Conservation (phyloP, 2,113 vertebrate species). For the Pongo pygmaeus region DNA sequence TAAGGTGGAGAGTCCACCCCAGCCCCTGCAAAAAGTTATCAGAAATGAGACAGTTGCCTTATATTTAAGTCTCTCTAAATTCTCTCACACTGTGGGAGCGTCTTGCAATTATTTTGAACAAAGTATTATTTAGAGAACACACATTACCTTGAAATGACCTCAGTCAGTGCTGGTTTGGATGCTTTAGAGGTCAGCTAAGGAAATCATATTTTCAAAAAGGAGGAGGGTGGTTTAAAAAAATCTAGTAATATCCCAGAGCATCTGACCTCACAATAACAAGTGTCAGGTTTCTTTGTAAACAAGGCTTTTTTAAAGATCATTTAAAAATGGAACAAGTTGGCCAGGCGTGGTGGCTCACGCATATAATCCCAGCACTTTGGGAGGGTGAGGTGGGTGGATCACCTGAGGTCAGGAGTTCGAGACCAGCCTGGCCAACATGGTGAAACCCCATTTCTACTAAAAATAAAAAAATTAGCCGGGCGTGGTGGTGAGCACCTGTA, state of each 20-base stretch:
- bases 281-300: constrained; percentile 65
- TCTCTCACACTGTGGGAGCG: not conserved
- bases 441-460: too few species aligned
- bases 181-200: constrained; percentile 53
- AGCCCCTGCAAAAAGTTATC: not conserved
- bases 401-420: too few species aligned
- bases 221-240: not conserved
- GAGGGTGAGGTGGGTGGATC: too few species aligned
- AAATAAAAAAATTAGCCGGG: too few species aligned
- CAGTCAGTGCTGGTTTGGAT: not conserved
- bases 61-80: not conserved
- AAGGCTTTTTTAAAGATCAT: constrained; percentile 54
- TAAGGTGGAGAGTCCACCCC: not conserved
- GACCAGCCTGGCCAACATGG: too few species aligned
- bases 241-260: constrained; percentile 31
- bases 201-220: constrained; percentile 17
- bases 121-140: constrained; percentile 43
- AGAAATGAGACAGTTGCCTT: not conserved
- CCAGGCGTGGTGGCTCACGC: too few species aligned
- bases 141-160: constrained; percentile 41
- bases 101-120: constrained; percentile 33
- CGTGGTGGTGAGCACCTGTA: too few species aligned
- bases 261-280: constrained; percentile 64
- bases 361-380: too few species aligned
- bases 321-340: constrained; percentile 49